Evolutionary conservation across 2,888 invertebrate species (phyloP), one percentile per base, ranked within the genome.

Genomic region (Sesamia inferens): DNA sequence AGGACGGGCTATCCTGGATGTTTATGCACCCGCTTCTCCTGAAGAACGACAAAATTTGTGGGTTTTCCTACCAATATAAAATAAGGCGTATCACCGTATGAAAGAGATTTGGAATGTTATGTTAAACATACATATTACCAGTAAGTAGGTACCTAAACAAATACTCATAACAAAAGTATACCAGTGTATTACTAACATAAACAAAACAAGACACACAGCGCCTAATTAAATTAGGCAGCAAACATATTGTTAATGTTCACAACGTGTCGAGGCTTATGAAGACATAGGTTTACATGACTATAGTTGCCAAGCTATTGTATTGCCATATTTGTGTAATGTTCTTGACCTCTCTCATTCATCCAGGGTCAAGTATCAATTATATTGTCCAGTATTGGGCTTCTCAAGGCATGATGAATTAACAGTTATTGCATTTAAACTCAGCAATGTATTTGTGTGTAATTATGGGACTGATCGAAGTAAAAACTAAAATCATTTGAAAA

Each of bases 41-140:
- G 61, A 24, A 14, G 14, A 19, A 55, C 13, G 16, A 51, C 7
- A 54, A 58, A 51, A 48, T 57, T 24, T 48, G n/a, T 58, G 44
- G 19, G 14, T 59, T 51, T 51, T 16, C 7, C 22, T 22, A 65
- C 19, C 14, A 14, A 14, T 4, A 19, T 48, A 51, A 58, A n/a
- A n/a, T 44, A 59, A 51, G 39, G 14, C 47, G 47, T 16, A 39
- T 57, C 19, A 48, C 14, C 16, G 0, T 24, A 14, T 16, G 19
- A 19, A 44, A 44, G 55, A 68, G 19, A 68, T 65, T 65, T 31
- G 14, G n/a, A 64, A 64, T 48, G 5, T n/a, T 31, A 48, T 64
- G 19, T 48, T 5, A 64, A 19, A 63, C 39, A 39, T 39, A 39
- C 39, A 39, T 39, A 39, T 39, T 39, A 39, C 39, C 39, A 47